Percentiles rank a stretch among this genome's conserved stretches.
These are phyloP conservation scores for Fulica atra DNA, from an alignment of 2,113 vertebrate species.

Conservation along the genomic window DNA sequence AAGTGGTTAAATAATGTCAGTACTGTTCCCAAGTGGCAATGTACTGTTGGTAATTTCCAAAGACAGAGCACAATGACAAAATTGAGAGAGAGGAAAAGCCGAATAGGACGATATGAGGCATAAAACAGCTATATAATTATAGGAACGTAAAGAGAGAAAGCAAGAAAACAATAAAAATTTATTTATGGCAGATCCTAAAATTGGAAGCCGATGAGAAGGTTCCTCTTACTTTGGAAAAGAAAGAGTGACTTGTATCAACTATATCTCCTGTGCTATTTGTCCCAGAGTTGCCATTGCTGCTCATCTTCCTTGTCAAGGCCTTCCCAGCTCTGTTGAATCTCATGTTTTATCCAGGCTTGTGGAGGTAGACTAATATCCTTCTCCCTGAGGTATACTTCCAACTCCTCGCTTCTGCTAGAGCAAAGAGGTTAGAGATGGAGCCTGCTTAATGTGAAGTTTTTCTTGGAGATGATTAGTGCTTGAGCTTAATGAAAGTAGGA, in stretches of 20 bases:
- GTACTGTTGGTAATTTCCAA: neutral
- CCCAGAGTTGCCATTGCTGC: neutral
- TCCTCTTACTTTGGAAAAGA: neutral
- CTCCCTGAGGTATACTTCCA: neutral
- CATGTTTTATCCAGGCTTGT: neutral
- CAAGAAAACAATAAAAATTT: neutral
- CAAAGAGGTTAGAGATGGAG: neutral
- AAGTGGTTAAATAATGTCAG: neutral
- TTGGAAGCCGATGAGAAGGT: neutral
- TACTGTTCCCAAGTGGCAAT: neutral
- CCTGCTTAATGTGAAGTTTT: neutral
- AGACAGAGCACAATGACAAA: neutral
- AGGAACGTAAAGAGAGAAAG: neutral
- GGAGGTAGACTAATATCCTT: neutral
- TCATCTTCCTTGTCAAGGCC: neutral
- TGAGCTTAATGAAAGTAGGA: neutral
- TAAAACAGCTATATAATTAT: neutral
- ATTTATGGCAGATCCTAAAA: neutral
- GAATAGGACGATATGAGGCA: neutral
- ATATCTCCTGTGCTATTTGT: neutral
- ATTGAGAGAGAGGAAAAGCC: neutral
- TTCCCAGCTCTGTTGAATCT: neutral
- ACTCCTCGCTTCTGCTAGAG: neutral
- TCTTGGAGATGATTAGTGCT: neutral
- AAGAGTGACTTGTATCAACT: neutral